phyloP scores from a whole-genome alignment of 2,888 invertebrate genomes.

The Caradrina clavipalpis region DNA sequence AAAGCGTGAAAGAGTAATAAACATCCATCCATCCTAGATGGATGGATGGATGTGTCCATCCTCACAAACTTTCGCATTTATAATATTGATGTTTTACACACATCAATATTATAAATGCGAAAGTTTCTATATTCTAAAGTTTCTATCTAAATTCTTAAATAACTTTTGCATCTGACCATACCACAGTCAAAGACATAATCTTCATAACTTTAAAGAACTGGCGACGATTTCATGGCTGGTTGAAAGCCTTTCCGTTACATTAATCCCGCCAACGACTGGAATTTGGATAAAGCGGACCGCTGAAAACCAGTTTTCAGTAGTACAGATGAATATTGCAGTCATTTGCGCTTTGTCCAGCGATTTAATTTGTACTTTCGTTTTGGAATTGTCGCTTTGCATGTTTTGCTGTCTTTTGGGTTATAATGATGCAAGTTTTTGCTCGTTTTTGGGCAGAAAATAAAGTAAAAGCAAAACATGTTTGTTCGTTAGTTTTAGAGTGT shows the following conservation, averaged over 20 bases:
- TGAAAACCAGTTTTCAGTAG: constrained; percentile 38
- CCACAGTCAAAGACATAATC: constrained; percentile 33
- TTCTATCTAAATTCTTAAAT: not conserved
- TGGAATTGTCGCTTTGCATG: constrained; percentile 18
- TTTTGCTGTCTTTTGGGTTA: constrained; percentile 24
- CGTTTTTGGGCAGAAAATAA: not conserved
- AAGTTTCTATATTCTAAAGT: no score
- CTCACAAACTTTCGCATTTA: no score
- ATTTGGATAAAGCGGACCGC: constrained; percentile 49
- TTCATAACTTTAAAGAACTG: constrained; percentile 46
- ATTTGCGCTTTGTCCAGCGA: constrained; percentile 40
- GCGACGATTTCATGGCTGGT: constrained; percentile 55
- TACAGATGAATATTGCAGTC: constrained; percentile 45
- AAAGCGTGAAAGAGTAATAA: no score
- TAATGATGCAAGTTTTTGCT: not conserved
- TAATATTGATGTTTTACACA: no score
- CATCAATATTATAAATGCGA: no score
- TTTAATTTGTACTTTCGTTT: constrained; percentile 36
- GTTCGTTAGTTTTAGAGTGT: not conserved
- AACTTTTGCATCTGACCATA: not conserved
- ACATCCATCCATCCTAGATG: no score
- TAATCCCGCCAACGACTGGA: constrained; percentile 55
- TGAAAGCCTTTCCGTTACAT: constrained; percentile 52
- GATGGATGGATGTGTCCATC: no score
- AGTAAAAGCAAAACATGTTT: not conserved